These are phyloP conservation scores for Labeo calbasu DNA, from an alignment of 2,797 vertebrate genomes.

Conservation along the genomic window DNA sequence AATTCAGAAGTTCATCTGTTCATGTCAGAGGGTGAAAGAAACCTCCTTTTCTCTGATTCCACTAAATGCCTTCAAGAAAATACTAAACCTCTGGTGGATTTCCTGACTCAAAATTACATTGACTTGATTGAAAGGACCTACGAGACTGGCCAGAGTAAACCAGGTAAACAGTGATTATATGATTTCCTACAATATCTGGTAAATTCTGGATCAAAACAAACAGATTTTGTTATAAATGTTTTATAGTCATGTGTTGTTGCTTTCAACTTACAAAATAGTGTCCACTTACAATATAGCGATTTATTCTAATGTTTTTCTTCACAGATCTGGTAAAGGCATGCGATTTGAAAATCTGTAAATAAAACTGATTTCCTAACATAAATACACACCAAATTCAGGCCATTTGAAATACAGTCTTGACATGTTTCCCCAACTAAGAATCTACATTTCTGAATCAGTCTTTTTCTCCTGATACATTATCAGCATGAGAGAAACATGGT, in stretches of 20 bases:
- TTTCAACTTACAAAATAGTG: background rate
- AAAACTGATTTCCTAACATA: too few species aligned
- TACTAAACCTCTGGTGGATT: conserved; percentile 61
- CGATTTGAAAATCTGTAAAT: too few species aligned
- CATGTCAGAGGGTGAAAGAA: conserved; percentile 72
- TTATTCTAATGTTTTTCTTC: conserved; percentile 36
- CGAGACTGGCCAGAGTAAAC: conserved; percentile 54
- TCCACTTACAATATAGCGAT: background rate
- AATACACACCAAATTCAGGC: too few species aligned
- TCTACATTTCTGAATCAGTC: too few species aligned
- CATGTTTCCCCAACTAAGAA: background rate
- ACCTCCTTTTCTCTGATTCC: conserved; percentile 91
- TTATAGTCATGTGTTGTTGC: background rate
- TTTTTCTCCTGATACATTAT: too few species aligned
- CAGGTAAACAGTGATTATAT: conserved; percentile 73
- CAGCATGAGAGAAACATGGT: too few species aligned
- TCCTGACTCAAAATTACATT: conserved; percentile 78
- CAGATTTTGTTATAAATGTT: too few species aligned
- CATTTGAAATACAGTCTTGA: too few species aligned
- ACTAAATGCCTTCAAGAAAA: conserved; percentile 85
- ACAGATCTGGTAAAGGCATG: conserved; percentile 79
- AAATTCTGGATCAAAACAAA: background rate
- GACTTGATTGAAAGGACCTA: conserved; percentile 73
- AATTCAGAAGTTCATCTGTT: conserved; percentile 80
- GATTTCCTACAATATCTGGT: background rate